Evolutionary conservation across 2,113 vertebrate species (phyloP).

Genomic region (Mustela lutreola): DNA sequence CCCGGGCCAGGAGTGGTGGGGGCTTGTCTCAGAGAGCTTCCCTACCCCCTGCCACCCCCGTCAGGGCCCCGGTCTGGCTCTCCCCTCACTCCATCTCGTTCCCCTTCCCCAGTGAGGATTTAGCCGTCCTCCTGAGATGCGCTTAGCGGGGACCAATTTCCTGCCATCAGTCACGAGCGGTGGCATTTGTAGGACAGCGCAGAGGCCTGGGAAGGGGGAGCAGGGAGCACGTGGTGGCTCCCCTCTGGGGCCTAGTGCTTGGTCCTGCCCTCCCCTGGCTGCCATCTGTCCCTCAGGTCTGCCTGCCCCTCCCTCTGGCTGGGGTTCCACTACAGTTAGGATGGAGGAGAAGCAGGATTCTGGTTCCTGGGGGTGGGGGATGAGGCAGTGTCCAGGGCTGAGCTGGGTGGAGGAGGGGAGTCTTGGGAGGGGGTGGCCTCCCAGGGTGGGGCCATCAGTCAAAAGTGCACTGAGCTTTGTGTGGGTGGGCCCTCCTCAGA

Average conservation of each 20-base stretch:
- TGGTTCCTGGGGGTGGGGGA: background rate
- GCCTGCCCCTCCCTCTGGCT: background rate
- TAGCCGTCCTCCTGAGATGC: constrained; percentile 82
- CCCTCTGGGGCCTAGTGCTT: background rate
- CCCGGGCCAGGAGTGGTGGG: background rate
- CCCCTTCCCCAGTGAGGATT: constrained; percentile 76
- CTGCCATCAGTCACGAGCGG: constrained; percentile 85
- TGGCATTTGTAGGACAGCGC: constrained; percentile 65
- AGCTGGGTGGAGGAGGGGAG: background rate
- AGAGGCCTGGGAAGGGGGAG: background rate
- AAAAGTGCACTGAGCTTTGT: background rate
- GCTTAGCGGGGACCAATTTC: constrained; percentile 85
- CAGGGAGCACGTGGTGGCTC: background rate
- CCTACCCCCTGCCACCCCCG: background rate
- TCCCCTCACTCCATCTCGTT: constrained; percentile 76
- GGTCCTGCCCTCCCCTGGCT: background rate
- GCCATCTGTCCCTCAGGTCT: background rate
- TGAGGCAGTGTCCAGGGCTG: background rate
- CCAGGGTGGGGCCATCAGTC: accelerated
- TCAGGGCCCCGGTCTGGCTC: constrained; percentile 63
- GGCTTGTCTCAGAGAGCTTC: background rate
- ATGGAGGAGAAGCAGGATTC: background rate
- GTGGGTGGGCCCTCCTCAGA: background rate
- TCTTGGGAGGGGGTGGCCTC: background rate
- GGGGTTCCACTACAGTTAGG: background rate